Base-by-base conservation (phyloP, 2,888 invertebrate genomes). In the Agonopterix subpropinquella region DNA sequence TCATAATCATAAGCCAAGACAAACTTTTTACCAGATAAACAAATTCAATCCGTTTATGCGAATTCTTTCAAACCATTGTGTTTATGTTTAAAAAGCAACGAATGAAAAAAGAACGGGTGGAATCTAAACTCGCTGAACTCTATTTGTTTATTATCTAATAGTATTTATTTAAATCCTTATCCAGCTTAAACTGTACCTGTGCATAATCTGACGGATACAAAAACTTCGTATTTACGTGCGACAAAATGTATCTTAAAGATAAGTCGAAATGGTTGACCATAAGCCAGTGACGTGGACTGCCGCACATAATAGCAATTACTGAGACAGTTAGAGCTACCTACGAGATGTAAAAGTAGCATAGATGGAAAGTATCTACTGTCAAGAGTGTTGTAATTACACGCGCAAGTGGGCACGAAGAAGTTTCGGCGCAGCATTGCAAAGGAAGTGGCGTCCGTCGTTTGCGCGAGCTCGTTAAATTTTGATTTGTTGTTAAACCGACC, bases 401-500 rank as follows among this genome's bases (percentile, higher is more conserved):
- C 74, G 64, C 59, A 77, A 80, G 72, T 72, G 75, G 69, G 61
- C 73, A 68, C 59, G 58, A 48, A 54, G 70, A 67, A 68, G 70
- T 73, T 66, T 68, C 67, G 70, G 72, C 70, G 13, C 11, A 8
- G 10, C 42, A 42, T 42, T 7, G 42, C 8, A 11, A 71, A 73
- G 72, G 66, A 70, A 64, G 71, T 66, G 67, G 69, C 63, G 65
- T 64, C 65, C 63, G 65, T 64, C 65, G 66, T 77, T 82, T 79
- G 78, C 77, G 73, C 72, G 77, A 78, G 80, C 84, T 84, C 80
- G 79, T 86, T 87, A 87, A 86, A 77, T 70, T 82, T 83, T 83
- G 80, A 85, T 86, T 86, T 87, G 83, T 85, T 83, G 85, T 86
- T 84, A 77, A 85, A 83, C 87, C 88, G 78, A 84, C 71, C 86